Percentiles rank a stretch among this genome's conserved stretches.
Evolutionary conservation across 2,888 invertebrate species (phyloP).

Genomic region (Apoderus coryli): DNA sequence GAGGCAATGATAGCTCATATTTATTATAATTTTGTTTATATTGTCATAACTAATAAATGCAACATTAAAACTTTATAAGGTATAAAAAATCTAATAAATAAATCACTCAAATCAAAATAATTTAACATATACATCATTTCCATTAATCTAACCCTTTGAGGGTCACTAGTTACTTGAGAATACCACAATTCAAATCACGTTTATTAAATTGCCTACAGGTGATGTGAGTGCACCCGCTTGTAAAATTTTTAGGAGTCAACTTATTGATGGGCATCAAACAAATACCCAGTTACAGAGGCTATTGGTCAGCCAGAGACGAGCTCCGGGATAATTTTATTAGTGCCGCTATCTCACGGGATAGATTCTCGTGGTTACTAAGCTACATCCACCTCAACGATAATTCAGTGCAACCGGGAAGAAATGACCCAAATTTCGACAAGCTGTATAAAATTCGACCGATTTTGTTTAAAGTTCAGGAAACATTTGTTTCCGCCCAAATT

Average conservation of each 20-base stretch:
- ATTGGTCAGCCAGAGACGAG: slow-evolving; percentile 10
- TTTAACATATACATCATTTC: too few species aligned
- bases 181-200: too few species aligned
- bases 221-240: too few species aligned
- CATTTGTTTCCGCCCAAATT: slow-evolving; percentile 9
- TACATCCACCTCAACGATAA: slow-evolving; percentile 17
- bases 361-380: slow-evolving; percentile 13
- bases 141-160: too few species aligned
- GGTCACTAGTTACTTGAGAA: too few species aligned
- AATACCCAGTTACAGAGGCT: slow-evolving; percentile 10
- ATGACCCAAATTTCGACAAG: slow-evolving; percentile 8
- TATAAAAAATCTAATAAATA: too few species aligned
- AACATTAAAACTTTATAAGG: too few species aligned
- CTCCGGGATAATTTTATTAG: slow-evolving; percentile 9
- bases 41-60: too few species aligned
- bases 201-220: too few species aligned
- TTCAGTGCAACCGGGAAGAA: slow-evolving; percentile 1
- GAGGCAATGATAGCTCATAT: too few species aligned
- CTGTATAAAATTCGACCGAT: slow-evolving; percentile 6
- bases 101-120: too few species aligned
- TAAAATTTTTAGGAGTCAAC: slow-evolving; percentile 11
- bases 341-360: slow-evolving; percentile 10
- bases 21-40: too few species aligned
- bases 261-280: slow-evolving; percentile 12
- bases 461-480: slow-evolving; percentile 5